Percentiles rank a stretch among this genome's conserved stretches.
phyloP scores from a whole-genome alignment of 2,113 vertebrate genomes.

The Dasyornis broadbenti region DNA sequence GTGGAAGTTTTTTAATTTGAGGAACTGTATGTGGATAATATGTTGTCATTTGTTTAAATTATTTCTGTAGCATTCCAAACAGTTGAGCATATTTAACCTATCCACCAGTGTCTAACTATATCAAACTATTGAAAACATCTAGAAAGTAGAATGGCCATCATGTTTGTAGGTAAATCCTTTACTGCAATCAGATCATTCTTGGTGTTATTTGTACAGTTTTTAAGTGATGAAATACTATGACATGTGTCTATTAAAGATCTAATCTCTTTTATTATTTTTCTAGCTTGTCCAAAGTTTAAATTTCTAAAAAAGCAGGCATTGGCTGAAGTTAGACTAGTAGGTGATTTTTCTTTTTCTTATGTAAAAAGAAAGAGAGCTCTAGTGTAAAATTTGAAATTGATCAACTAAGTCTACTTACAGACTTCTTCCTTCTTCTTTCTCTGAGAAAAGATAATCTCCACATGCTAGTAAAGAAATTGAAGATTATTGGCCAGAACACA shows the following conservation, averaged over 20 bases:
- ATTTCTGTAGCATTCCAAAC: background rate
- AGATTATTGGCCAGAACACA: background rate
- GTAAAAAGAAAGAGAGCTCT: background rate
- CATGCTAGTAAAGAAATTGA: background rate
- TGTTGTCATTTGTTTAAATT: background rate
- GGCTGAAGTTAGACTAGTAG: background rate
- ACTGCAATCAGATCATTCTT: background rate
- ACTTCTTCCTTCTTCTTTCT: background rate
- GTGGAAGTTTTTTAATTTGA: background rate
- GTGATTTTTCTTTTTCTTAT: background rate
- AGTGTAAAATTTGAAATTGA: background rate
- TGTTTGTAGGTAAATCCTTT: background rate
- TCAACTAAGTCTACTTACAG: background rate
- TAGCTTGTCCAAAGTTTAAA: background rate
- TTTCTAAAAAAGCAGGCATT: background rate
- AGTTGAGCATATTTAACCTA: background rate
- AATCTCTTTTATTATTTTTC: background rate
- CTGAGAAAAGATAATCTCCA: background rate
- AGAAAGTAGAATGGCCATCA: background rate
- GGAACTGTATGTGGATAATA: background rate
- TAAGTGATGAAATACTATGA: background rate
- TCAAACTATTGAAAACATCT: background rate
- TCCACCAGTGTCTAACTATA: background rate
- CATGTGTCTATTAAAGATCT: background rate
- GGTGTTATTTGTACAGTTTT: background rate